These are phyloP conservation scores for Oreochromis tanganicae DNA, from an alignment of 2,113 vertebrate genomes.

Conservation along the genomic window DNA sequence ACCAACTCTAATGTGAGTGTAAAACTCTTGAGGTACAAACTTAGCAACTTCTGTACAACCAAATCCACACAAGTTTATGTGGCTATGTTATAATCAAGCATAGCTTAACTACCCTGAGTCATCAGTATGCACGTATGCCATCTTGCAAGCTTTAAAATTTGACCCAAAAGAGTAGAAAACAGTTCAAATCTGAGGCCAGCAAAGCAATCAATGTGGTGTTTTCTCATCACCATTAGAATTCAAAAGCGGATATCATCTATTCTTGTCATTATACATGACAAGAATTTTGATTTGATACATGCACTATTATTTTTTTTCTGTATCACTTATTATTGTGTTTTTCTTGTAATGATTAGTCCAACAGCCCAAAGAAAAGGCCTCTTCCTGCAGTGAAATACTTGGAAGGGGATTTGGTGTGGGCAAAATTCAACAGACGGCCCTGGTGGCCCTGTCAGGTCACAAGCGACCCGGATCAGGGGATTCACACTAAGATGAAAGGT, in stretches of 20 bases:
- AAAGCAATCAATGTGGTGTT: background rate
- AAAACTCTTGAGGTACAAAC: background rate
- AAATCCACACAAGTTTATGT: background rate
- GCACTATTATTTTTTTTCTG: background rate
- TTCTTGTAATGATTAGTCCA: constrained; percentile 72
- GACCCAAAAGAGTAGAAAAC: background rate
- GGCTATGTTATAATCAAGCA: background rate
- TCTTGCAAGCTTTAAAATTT: background rate
- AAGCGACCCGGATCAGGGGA: constrained; percentile 79
- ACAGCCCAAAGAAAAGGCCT: constrained; percentile 83
- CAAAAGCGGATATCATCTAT: background rate
- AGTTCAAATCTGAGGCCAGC: background rate
- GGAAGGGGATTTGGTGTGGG: constrained; percentile 94
- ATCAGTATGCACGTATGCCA: background rate
- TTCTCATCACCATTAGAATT: background rate
- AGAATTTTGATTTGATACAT: background rate
- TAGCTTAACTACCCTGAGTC: background rate
- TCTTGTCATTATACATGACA: background rate
- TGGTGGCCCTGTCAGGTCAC: constrained; percentile 96
- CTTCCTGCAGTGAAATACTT: constrained; percentile 79
- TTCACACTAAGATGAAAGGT: constrained; percentile 95
- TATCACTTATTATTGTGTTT: background rate
- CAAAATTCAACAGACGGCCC: constrained; percentile 93
- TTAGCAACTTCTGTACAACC: background rate
- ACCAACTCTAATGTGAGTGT: constrained; percentile 71